phyloP scores from a whole-genome alignment of 2,113 vertebrate genomes.

The Okapia johnstoni region DNA sequence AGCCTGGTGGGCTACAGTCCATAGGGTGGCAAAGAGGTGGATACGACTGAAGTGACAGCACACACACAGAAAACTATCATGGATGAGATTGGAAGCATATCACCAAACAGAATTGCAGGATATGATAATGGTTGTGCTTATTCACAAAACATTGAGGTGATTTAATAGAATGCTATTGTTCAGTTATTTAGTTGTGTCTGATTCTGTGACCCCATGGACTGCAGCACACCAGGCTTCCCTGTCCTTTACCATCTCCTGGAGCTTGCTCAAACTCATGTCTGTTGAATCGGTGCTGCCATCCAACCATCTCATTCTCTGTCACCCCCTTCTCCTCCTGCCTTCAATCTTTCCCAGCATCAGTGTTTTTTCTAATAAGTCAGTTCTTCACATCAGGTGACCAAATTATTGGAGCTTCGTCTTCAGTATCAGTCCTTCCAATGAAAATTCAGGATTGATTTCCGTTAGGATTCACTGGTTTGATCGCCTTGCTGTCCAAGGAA shows the following conservation, averaged over 20 bases:
- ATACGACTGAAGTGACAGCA: not conserved
- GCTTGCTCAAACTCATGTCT: not conserved
- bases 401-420: not conserved
- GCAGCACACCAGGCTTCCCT: not conserved
- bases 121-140: not conserved
- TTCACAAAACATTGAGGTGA: not conserved
- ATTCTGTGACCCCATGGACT: not conserved
- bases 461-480: not conserved
- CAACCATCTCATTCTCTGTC: not conserved
- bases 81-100: not conserved
- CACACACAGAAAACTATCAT: not conserved
- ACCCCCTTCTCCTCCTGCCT: not conserved
- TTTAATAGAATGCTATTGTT: not conserved
- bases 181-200: not conserved
- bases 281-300: not conserved
- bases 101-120: not conserved
- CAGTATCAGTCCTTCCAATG: not conserved
- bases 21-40: not conserved
- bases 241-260: not conserved
- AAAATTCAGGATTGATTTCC: not conserved
- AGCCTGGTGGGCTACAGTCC: fast-evolving
- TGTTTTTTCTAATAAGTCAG: not conserved
- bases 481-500: fast-evolving
- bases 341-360: not conserved
- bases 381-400: not conserved